Evolutionary conservation across 2,113 vertebrate species (phyloP).

Genomic region (Turdus rufiventris): DNA sequence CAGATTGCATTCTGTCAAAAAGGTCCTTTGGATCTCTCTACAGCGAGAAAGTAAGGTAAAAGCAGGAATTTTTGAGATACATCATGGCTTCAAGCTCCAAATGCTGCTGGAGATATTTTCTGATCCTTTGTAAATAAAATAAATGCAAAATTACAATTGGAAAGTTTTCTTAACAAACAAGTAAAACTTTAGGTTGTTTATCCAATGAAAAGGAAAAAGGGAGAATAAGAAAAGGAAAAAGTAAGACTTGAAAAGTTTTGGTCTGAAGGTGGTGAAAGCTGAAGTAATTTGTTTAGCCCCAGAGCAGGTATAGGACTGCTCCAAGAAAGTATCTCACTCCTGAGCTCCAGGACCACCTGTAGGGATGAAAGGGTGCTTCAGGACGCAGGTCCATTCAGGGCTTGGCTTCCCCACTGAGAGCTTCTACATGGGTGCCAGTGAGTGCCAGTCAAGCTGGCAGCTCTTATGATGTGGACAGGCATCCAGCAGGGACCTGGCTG

Average conservation of each 20-base stretch:
- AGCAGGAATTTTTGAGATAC: not conserved
- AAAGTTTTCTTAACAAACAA: not conserved
- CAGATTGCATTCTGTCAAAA: not conserved
- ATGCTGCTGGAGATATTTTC: not conserved
- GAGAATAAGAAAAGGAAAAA: not conserved
- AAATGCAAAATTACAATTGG: not conserved
- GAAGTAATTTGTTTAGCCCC: constrained; percentile 46
- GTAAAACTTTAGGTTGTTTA: not conserved
- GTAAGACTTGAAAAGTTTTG: not conserved
- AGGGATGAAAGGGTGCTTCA: constrained; percentile 27
- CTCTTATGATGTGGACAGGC: constrained; percentile 12
- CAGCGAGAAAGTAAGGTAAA: not conserved
- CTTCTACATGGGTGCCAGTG: constrained; percentile 8
- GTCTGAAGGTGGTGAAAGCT: constrained; percentile 25
- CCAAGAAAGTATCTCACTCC: not conserved
- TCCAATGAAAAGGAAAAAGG: not conserved
- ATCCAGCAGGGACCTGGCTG: constrained; percentile 23
- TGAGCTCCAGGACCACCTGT: constrained; percentile 28
- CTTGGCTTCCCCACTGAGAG: constrained; percentile 15
- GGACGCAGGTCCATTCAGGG: not conserved
- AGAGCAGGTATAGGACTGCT: constrained; percentile 11
- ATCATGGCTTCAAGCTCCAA: not conserved
- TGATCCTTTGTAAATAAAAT: not conserved
- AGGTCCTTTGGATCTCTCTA: not conserved
- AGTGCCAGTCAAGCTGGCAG: not conserved